These are phyloP conservation scores for Pampusana beccarii DNA, from an alignment of 2,113 vertebrate species.

Conservation along the genomic window DNA sequence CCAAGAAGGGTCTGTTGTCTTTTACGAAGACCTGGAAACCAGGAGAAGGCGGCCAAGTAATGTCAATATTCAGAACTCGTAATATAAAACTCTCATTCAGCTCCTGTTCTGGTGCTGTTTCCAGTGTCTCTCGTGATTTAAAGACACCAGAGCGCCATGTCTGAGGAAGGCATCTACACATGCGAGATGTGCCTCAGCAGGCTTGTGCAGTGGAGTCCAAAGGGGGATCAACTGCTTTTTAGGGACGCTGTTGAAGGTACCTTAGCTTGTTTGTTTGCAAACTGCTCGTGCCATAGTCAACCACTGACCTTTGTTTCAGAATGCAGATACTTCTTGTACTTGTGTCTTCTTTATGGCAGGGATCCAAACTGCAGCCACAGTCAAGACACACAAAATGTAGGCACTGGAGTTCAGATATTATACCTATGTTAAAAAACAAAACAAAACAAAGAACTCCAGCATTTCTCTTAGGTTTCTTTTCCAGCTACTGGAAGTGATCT, in stretches of 20 bases:
- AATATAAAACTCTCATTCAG: not conserved
- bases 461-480: not conserved
- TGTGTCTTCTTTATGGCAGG: not conserved
- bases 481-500: not conserved
- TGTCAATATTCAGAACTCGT: not conserved
- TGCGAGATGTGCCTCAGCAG: not conserved
- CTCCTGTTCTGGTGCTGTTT: not conserved
- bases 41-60: not conserved
- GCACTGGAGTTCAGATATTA: not conserved
- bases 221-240: not conserved
- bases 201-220: not conserved
- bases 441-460: too few relatives aligned
- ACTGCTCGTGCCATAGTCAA: not conserved
- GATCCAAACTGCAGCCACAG: not conserved
- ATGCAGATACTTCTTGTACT: not conserved
- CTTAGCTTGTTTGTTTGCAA: not conserved
- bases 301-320: accelerated
- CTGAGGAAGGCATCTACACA: not conserved
- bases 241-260: not conserved
- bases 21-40: slow-evolving; percentile 13
- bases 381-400: not conserved
- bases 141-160: not conserved
- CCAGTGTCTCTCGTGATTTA: not conserved
- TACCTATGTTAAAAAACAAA: not conserved
- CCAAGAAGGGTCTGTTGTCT: slow-evolving; percentile 6